Base-by-base conservation (phyloP, 92 coral and sea anemone species). In the Micromussa lordhowensis region DNA sequence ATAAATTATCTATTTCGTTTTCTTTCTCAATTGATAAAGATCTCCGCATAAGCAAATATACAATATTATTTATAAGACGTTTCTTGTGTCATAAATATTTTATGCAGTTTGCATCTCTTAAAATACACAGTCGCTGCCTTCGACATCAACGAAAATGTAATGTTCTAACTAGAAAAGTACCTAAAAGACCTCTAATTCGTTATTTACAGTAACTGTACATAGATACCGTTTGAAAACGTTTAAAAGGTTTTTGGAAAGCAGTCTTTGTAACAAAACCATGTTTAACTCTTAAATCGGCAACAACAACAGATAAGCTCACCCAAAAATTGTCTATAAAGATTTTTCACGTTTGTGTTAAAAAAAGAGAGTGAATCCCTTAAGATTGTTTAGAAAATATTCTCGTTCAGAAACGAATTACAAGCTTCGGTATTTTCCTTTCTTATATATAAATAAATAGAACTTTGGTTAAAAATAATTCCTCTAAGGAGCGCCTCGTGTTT, bases 1-100 rank as follows among this genome's bases (percentile, higher is more conserved):
- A 94, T 94, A 94, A 94, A 92, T 94, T 94, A 94, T 92, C 92
- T 92, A 90, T 94, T 92, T 90, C n/a, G 78, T 73, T 87, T 88
- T 91, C 93, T 93, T 90, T 88, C 89, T 87, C 80, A 85, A 86
- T 91, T 87, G 86, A 93, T 93, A 93, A 91, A 93, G 90, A 88
- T 90, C 91, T 91, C 89, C 94, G 94, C 92, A 86, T 84, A 91
- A 91, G 93, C 91, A 85, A 92, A 88, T 87, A 87, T 91, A 92
- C 90, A 90, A 92, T 94, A 94, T 86, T 94, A 87, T 89, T 92
- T 92, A 92, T 91, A 87, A 88, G 87, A 89, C 77, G 79, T 83
- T 82, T 94, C 88, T 74, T 73, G 88, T 85, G 91, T 81, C 94
- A 93, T 93, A 91, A 88, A 93, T 93, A 93, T 87, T 93, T 91